Conservation (phyloP, 2,888 invertebrate genomes). For the Rhyacophila evoluta region DNA sequence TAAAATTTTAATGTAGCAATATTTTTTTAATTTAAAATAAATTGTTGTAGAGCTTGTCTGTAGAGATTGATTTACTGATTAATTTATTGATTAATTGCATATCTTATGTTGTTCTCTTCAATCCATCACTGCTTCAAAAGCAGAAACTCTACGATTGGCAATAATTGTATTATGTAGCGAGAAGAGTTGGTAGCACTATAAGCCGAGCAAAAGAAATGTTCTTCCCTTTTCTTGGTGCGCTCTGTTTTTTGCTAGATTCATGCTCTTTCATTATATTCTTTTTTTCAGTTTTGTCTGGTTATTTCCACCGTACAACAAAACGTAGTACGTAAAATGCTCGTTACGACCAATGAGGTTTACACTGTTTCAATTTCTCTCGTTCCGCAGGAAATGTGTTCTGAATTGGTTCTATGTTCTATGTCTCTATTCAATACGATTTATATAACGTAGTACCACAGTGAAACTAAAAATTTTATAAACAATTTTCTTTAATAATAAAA, state of each 20-base stretch:
- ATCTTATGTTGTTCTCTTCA: background rate
- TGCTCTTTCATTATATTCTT: constrained; percentile 39
- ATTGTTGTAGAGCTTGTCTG: too few species aligned
- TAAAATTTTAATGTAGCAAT: too few species aligned
- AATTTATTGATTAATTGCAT: too few species aligned
- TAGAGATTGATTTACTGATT: too few species aligned
- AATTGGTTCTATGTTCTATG: background rate
- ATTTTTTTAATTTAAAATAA: too few species aligned
- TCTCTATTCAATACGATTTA: background rate
- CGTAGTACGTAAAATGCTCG: constrained; percentile 41
- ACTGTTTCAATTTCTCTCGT: background rate
- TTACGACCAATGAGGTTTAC: constrained; percentile 34
- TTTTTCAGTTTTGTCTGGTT: constrained; percentile 16
- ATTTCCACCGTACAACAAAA: constrained; percentile 11
- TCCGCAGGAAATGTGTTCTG: background rate
- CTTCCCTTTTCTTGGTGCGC: constrained; percentile 12
- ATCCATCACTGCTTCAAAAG: constrained; percentile 28
- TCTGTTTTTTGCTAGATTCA: constrained; percentile 27
- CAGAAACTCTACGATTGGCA: constrained; percentile 38
- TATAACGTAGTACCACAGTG: too few species aligned
- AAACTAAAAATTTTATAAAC: too few species aligned
- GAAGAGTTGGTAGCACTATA: constrained; percentile 47
- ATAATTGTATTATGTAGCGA: constrained; percentile 50
- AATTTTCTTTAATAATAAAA: too few species aligned
- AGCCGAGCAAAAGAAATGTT: constrained; percentile 33